A percentile compares a stretch with the other conserved stretches of the same genome.
These are phyloP conservation scores for Acrossocheilus wenchowensis DNA, from an alignment of 2,797 vertebrate genomes.

Conservation along the genomic window DNA sequence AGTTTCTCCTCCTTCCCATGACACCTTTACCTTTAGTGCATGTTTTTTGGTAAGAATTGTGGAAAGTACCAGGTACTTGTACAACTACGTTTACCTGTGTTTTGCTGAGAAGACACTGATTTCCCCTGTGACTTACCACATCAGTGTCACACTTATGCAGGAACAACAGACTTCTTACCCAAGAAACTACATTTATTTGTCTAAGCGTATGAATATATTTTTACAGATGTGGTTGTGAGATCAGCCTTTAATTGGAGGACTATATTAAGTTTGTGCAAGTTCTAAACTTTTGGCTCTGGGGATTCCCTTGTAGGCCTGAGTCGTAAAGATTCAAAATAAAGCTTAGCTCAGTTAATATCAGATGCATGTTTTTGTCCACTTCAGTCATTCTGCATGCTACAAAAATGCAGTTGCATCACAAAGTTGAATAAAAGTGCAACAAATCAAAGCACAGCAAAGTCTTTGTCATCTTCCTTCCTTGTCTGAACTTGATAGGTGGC, in stretches of 20 bases:
- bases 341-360: slow-evolving; percentile 20
- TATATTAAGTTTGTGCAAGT: slow-evolving; percentile 25
- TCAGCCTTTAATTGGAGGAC: slow-evolving; percentile 1
- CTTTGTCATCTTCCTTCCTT: slow-evolving; percentile 37
- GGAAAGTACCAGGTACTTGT: slow-evolving; percentile 57
- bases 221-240: slow-evolving; percentile 40
- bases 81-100: slow-evolving; percentile 22
- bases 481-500: background rate
- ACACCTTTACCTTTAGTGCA: background rate
- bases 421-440: background rate
- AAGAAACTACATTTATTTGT: slow-evolving; percentile 38
- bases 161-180: slow-evolving; percentile 17
- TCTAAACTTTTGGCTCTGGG: slow-evolving; percentile 29
- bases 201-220: slow-evolving; percentile 21
- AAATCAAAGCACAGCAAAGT: slow-evolving; percentile 33
- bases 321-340: slow-evolving; percentile 20
- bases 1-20: background rate
- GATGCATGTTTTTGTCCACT: background rate
- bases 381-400: slow-evolving; percentile 6
- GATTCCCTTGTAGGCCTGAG: slow-evolving; percentile 34
- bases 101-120: slow-evolving; percentile 59
- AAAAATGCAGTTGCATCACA: slow-evolving; percentile 11
- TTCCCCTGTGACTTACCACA: slow-evolving; percentile 53
- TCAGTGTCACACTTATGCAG: slow-evolving; percentile 34
- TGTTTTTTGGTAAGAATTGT: slow-evolving; percentile 35